phyloP scores from a whole-genome alignment of 2,888 invertebrate genomes.

The Lepetodrilus schrolli region DNA sequence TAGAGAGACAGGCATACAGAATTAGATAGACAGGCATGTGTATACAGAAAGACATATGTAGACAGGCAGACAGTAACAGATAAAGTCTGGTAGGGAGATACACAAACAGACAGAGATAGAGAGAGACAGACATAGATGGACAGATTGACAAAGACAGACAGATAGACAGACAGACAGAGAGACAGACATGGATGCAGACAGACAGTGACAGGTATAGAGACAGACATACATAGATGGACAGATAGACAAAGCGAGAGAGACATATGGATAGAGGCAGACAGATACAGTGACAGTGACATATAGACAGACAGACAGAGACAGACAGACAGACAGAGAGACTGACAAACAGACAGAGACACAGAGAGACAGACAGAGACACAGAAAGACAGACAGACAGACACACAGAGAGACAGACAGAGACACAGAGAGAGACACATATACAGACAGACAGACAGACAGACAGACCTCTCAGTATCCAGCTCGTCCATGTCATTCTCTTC shows the following conservation, averaged over 20 bases:
- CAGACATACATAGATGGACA: conserved; percentile 29
- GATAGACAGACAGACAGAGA: neutral
- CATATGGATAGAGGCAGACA: neutral
- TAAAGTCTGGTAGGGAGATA: neutral
- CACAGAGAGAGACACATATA: neutral
- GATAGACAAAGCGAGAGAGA: neutral
- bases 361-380: conserved; percentile 11
- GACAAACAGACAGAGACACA: neutral
- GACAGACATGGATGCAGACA: neutral
- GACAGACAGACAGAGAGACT: neutral
- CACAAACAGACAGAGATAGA: neutral
- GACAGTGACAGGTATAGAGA: neutral
- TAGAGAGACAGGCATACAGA: no score
- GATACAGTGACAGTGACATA: neutral
- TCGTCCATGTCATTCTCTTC: conserved; percentile 48
- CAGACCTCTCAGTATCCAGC: conserved; percentile 54
- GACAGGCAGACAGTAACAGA: conserved; percentile 20
- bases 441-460: neutral
- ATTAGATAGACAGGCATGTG: neutral
- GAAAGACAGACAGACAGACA: conserved; percentile 24
- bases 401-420: neutral
- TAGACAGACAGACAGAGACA: neutral
- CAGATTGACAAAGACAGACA: neutral
- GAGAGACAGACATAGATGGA: neutral
- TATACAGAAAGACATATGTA: neutral